These are phyloP conservation scores for Chalcosyrphus nemorum DNA, from an alignment of 2,888 invertebrate genomes.

Conservation along the genomic window DNA sequence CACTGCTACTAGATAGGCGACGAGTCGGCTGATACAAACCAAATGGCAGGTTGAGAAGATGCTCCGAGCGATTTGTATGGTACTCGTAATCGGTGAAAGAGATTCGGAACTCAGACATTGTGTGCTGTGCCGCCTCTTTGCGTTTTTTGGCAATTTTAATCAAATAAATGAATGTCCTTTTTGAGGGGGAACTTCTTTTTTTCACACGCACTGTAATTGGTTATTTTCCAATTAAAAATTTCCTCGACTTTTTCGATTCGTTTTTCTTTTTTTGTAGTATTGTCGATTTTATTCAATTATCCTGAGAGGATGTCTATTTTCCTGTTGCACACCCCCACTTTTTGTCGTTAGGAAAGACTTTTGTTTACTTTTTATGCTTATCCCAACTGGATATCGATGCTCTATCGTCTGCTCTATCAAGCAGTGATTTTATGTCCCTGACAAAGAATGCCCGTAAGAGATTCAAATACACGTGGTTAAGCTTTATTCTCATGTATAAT, in stretches of 20 bases:
- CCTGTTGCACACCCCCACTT: neutral
- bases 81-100: constrained; percentile 78
- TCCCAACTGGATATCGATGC: neutral
- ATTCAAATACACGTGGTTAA: constrained; percentile 14
- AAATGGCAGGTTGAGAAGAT: constrained; percentile 77
- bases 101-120: constrained; percentile 80
- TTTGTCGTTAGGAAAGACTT: neutral
- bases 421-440: neutral
- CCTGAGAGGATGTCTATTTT: neutral
- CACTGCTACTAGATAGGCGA: constrained; percentile 61
- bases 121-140: constrained; percentile 39
- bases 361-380: neutral
- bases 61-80: constrained; percentile 76
- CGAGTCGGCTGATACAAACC: constrained; percentile 75
- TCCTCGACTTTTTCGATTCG: neutral
- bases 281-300: constrained; percentile 33
- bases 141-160: constrained; percentile 14
- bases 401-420: neutral
- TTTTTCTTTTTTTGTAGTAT: neutral
- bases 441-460: neutral
- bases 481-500: constrained; percentile 61
- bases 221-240: constrained; percentile 1
- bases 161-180: neutral
- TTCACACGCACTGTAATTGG: neutral
- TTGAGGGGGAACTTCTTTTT: neutral